Evolutionary conservation across 2,797 vertebrate species (phyloP).

Genomic region (Pristis pectinata): DNA sequence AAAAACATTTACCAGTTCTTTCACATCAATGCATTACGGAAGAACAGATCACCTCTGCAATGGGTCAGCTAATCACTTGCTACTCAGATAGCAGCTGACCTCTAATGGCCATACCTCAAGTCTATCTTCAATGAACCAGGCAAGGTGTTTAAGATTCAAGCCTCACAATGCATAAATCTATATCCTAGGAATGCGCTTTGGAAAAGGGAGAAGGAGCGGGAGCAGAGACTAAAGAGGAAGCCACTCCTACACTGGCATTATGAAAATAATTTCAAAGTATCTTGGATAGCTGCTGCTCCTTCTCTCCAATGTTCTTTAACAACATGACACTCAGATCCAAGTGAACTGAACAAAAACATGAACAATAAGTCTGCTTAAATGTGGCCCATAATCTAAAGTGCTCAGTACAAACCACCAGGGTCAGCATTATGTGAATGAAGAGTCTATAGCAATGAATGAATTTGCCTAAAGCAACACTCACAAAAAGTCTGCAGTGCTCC

Average conservation of each 20-base stretch:
- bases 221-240: not conserved
- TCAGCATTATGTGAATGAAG: not conserved
- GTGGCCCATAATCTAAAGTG: not conserved
- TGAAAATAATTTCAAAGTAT: not conserved
- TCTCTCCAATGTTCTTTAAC: not conserved
- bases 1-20: not conserved
- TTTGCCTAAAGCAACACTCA: constrained; percentile 5
- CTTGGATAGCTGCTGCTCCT: not conserved
- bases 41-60: not conserved
- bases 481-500: not conserved
- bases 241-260: not conserved
- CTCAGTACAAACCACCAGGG: not conserved
- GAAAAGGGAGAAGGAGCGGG: not conserved
- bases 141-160: not conserved
- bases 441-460: constrained; percentile 12
- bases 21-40: not conserved
- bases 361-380: not conserved
- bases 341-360: not conserved
- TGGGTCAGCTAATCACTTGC: not conserved
- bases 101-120: not conserved
- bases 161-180: not conserved
- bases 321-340: not conserved
- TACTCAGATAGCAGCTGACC: not conserved
- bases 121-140: not conserved
- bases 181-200: not conserved